A percentile compares a stretch with the other conserved stretches of the same genome.
Conservation (phyloP, 37 sponge, comb jelly and placozoan species). For the Beroe ovata region DNA sequence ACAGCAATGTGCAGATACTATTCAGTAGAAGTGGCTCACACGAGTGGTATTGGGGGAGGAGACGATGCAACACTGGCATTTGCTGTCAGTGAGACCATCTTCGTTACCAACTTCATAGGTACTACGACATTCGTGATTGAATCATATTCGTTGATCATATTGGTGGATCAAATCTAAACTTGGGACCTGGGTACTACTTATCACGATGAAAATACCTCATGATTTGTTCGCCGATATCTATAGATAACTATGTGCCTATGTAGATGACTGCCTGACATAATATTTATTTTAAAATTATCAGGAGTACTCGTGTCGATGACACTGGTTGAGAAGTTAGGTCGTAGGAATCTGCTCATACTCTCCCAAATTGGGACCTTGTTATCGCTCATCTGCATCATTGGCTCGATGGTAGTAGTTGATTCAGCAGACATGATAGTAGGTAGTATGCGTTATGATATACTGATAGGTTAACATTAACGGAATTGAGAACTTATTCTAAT, state of each 20-base stretch:
- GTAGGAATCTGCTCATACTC: not conserved
- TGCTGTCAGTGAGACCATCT: constrained; percentile 26
- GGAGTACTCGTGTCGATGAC: constrained; percentile 12
- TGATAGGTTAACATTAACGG: too few species aligned
- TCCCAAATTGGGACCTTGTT: constrained; percentile 30
- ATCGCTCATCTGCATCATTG: not conserved
- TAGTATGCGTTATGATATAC: too few species aligned
- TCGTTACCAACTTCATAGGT: constrained; percentile 47
- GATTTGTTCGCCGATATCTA: too few species aligned
- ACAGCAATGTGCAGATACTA: constrained; percentile 45
- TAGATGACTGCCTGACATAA: too few species aligned
- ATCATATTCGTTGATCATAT: too few species aligned
- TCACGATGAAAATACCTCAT: too few species aligned
- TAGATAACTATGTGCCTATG: too few species aligned
- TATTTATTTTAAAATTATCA: not conserved
- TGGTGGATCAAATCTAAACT: too few species aligned
- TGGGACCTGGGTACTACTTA: too few species aligned
- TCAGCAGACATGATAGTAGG: not conserved
- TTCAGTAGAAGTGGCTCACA: constrained; percentile 20
- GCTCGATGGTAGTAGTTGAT: not conserved
- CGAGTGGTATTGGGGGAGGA: constrained; percentile 2
- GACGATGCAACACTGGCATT: not conserved
- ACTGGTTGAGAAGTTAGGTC: not conserved
- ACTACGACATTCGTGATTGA: too few species aligned
- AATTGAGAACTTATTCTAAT: too few species aligned